phyloP scores from a whole-genome alignment of 2,113 vertebrate genomes.

The Percina caprodes region DNA sequence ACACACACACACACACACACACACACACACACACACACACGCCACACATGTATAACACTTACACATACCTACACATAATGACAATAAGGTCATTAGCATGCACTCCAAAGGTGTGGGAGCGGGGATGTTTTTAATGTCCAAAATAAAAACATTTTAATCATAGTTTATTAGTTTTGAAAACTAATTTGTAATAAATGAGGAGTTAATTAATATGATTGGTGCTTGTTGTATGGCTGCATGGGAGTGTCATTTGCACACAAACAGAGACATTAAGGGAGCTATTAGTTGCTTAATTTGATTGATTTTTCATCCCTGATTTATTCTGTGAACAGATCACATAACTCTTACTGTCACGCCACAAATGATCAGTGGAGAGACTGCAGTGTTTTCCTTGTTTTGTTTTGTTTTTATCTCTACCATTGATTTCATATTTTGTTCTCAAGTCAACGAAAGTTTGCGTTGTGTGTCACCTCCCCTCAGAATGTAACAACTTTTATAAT shows the following conservation, averaged over 20 bases:
- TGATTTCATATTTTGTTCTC: conserved; percentile 17
- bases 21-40: neutral
- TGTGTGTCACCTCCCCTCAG: neutral
- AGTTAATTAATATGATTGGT: conserved; percentile 73
- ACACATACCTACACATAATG: too few species aligned
- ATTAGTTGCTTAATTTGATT: conserved; percentile 80
- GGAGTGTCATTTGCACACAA: conserved; percentile 72
- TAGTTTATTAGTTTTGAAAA: conserved; percentile 60
- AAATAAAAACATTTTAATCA: conserved; percentile 62
- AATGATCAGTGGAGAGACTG: conserved; percentile 2
- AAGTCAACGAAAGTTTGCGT: neutral
- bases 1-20: neutral
- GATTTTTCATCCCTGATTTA: conserved; percentile 80
- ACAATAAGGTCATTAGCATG: neutral
- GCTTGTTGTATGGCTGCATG: conserved; percentile 69
- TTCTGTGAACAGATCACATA: conserved; percentile 66
- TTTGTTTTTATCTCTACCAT: conserved; percentile 22
- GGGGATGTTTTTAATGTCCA: conserved; percentile 46
- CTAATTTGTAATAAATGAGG: conserved; percentile 65
- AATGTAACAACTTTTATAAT: neutral
- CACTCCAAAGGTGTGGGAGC: neutral
- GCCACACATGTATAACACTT: neutral
- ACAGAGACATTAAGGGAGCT: conserved; percentile 78
- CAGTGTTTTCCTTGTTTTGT: neutral
- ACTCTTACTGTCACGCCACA: conserved; percentile 44